phyloP scores from a whole-genome alignment of 2,888 invertebrate genomes.

The Dendrolimus pini region DNA sequence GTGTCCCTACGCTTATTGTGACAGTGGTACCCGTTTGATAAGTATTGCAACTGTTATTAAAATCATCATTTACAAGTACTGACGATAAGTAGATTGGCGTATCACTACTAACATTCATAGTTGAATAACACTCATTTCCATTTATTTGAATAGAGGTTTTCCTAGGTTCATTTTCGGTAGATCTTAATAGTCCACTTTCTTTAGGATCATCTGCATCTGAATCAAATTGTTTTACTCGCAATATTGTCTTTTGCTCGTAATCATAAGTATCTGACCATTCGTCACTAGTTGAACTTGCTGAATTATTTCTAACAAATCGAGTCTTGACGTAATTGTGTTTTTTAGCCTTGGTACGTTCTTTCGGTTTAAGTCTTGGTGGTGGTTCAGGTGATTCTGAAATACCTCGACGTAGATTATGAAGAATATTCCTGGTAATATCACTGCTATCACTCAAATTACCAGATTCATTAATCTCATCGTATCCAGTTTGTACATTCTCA shows the following conservation, averaged over 20 bases:
- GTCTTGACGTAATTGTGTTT: conserved; percentile 73
- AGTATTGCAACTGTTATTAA: conserved; percentile 55
- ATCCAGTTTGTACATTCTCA: conserved; percentile 8
- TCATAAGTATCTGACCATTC: conserved; percentile 71
- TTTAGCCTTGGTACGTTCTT: conserved; percentile 52
- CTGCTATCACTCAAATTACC: conserved; percentile 64
- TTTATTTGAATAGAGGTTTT: conserved; percentile 85
- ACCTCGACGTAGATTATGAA: conserved; percentile 55
- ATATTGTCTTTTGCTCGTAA: conserved; percentile 61
- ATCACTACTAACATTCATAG: conserved; percentile 83
- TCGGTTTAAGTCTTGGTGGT: conserved; percentile 59
- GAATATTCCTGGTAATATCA: conserved; percentile 58
- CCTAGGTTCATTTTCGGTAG: conserved; percentile 57
- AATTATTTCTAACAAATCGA: conserved; percentile 63
- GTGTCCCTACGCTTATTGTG: conserved; percentile 77
- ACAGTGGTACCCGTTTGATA: conserved; percentile 77
- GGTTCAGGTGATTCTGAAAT: conserved; percentile 67
- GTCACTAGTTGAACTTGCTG: conserved; percentile 67
- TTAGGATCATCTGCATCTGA: conserved; percentile 62
- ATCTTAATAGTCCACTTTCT: conserved; percentile 30
- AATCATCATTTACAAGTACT: conserved; percentile 81
- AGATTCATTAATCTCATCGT: conserved; percentile 37
- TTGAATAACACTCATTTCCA: conserved; percentile 85
- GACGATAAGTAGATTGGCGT: conserved; percentile 84
- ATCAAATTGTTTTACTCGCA: conserved; percentile 64